Conservation (phyloP, 2,888 invertebrate genomes). For the Tortrix viridana region DNA sequence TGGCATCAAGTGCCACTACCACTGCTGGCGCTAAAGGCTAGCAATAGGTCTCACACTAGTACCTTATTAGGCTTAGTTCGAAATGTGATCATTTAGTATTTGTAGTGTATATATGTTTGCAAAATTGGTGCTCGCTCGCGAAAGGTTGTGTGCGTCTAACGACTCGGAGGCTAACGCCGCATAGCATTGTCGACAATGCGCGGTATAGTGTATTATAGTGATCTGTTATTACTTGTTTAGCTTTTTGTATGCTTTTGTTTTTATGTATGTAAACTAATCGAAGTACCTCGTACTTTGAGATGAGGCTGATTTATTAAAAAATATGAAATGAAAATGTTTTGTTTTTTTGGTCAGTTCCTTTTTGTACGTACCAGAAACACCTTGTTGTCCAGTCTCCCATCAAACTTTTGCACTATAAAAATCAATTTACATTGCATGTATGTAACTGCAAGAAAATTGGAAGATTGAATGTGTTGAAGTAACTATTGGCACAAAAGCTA, state of each 20-base stretch:
- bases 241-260: slow-evolving; percentile 72
- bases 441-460: too few species aligned
- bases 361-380: too few species aligned
- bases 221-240: slow-evolving; percentile 79
- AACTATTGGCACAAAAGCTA: too few species aligned
- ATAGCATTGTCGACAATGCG: slow-evolving; percentile 56
- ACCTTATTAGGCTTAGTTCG: slow-evolving; percentile 81
- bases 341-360: slow-evolving; percentile 38
- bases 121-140: slow-evolving; percentile 62
- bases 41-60: slow-evolving; percentile 69
- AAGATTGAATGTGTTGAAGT: too few species aligned
- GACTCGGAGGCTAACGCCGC: slow-evolving; percentile 45
- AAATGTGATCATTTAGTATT: slow-evolving; percentile 83
- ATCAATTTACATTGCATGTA: too few species aligned
- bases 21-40: too few species aligned
- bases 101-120: slow-evolving; percentile 65
- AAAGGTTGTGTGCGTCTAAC: slow-evolving; percentile 57
- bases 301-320: slow-evolving; percentile 80
- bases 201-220: slow-evolving; percentile 58
- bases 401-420: too few species aligned
- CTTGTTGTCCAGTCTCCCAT: too few species aligned
- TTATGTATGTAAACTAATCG: slow-evolving; percentile 60
- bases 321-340: slow-evolving; percentile 59
- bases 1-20: too few species aligned
- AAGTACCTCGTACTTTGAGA: slow-evolving; percentile 61